These are phyloP conservation scores for Lordiphosa fenestrarum DNA, from an alignment of 2,888 invertebrate species.

Conservation along the genomic window DNA sequence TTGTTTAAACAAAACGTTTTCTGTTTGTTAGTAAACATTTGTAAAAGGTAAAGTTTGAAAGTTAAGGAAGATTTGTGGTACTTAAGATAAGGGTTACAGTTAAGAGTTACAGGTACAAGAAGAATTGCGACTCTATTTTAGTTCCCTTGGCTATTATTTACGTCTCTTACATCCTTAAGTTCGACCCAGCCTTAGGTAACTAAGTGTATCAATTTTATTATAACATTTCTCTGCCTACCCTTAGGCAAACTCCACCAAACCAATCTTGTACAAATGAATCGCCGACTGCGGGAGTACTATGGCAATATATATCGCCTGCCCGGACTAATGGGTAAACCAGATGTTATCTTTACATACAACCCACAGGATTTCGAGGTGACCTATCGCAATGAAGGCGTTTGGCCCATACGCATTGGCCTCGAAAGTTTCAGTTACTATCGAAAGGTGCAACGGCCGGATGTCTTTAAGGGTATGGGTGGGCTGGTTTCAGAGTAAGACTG, in stretches of 20 bases:
- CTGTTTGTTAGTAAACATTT: too few species aligned
- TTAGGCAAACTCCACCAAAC: slow-evolving; percentile 64
- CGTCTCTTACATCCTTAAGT: too few species aligned
- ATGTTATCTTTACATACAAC: slow-evolving; percentile 81
- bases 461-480: slow-evolving; percentile 77
- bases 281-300: slow-evolving; percentile 63
- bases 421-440: slow-evolving; percentile 80
- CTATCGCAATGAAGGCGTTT: slow-evolving; percentile 81
- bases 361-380: slow-evolving; percentile 81
- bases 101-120: too few species aligned
- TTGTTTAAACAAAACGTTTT: too few species aligned
- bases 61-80: too few species aligned
- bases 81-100: too few species aligned
- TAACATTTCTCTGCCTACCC: neutral
- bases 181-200: too few species aligned
- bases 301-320: slow-evolving; percentile 80
- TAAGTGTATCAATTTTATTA: too few species aligned
- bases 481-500: slow-evolving; percentile 69
- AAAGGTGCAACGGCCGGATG: slow-evolving; percentile 75
- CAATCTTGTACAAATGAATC: slow-evolving; percentile 65
- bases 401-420: slow-evolving; percentile 80
- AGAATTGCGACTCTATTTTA: too few species aligned
- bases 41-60: too few species aligned
- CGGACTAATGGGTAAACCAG: slow-evolving; percentile 76
- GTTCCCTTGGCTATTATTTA: too few species aligned